Evolutionary conservation across 2,113 vertebrate genomes (phyloP), one percentile per base, ranked within the genome.

Genomic region (Parus major): DNA sequence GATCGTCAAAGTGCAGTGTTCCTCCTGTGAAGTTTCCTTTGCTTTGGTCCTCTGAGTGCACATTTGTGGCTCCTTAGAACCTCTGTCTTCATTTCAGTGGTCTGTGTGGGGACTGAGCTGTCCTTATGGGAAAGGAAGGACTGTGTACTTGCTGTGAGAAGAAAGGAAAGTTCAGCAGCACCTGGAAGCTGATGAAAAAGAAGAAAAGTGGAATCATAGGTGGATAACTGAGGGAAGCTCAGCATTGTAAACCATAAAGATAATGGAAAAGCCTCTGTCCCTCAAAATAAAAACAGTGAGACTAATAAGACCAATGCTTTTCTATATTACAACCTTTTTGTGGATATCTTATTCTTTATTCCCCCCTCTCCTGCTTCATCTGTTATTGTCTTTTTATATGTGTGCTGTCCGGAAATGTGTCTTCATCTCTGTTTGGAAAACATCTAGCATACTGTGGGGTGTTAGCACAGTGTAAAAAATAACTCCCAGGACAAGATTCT

Each of bases 371-470:
- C 90, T 68, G 85, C 90, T 96, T 95, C 95, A 95, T 96, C 94
- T 96, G 95, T 95, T 94, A 91, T 96, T 96, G 90, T 90, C 87
- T 96, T 97, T 96, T 96, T 96, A 88, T 95, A 94, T 69, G 85
- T 96, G 88, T 1, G 9, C 79, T 96, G 66, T 88, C 95, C 71
- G 72, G 88, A 94, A 96, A 92, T 93, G 90, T 91, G 82, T 95
- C 95, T 96, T 97, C 87, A 96, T 96, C 85, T 93, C 71, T 96
- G 90, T 95, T 96, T 97, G 92, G 90, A 95, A 97, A 97, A 92
- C 92, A 95, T 96, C 88, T 97, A 96, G 79, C 94, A 92, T 91
- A 93, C 94, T 96, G 96, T 61, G 90, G 87, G 79, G 93, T 97
- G 94, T 95, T 96, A 94, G 90, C 93, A 90, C 88, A 96, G 92